Conservation (phyloP, 1,140 invertebrate species). For the Pararge aegeria region DNA sequence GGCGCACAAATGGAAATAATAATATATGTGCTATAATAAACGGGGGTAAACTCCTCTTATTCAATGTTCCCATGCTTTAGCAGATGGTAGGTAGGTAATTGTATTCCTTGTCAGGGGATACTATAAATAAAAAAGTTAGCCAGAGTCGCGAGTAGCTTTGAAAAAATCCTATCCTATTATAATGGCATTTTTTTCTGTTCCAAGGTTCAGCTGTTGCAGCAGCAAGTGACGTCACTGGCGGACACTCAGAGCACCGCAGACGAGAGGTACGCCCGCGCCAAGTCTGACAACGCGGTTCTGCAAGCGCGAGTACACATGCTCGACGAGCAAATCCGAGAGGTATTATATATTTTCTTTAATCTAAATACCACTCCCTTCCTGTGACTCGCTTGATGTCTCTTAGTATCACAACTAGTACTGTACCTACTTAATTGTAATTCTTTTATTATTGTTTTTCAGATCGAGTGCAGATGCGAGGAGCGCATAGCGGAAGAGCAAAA, state of each 20-base stretch:
- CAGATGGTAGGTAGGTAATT: too few species aligned
- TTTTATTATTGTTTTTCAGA: slow-evolving; percentile 48
- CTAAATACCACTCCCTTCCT: too few species aligned
- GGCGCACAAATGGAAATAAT: too few species aligned
- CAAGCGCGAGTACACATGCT: slow-evolving; percentile 94
- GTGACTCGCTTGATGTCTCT: too few species aligned
- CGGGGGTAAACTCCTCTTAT: too few species aligned
- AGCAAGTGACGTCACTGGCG: slow-evolving; percentile 92
- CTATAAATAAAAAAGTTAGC: too few species aligned
- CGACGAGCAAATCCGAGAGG: slow-evolving; percentile 94
- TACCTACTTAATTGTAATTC: too few species aligned
- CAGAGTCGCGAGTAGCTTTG: too few species aligned
- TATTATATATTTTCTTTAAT: slow-evolving; percentile 41
- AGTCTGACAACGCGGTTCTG: slow-evolving; percentile 94
- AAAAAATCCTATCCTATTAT: neutral
- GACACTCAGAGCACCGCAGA: slow-evolving; percentile 92
- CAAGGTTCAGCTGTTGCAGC: slow-evolving; percentile 93
- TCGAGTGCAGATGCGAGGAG: slow-evolving; percentile 92
- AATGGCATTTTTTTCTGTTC: neutral
- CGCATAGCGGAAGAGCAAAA: slow-evolving; percentile 91
- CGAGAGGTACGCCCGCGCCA: slow-evolving; percentile 91
- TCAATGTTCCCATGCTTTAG: too few species aligned
- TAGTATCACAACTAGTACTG: too few species aligned
- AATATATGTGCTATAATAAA: too few species aligned
- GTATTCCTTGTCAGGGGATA: too few species aligned